Conservation (phyloP, 1,140 invertebrate genomes). For the Anastatus disparis region DNA sequence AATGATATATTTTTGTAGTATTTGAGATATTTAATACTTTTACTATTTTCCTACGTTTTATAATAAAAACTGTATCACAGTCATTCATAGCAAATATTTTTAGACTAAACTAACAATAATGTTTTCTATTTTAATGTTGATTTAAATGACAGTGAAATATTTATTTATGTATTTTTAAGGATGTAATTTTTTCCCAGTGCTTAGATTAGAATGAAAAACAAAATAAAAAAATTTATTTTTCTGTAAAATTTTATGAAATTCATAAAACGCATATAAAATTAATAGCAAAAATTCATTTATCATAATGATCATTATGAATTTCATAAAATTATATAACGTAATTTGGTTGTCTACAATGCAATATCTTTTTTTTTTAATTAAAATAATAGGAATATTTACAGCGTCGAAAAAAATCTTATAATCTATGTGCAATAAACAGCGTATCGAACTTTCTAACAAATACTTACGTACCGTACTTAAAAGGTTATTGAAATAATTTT, state of each 20-base stretch:
- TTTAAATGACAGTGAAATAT: not conserved
- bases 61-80: too few relatives aligned
- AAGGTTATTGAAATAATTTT: too few relatives aligned
- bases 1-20: too few relatives aligned
- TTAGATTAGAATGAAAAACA: not conserved
- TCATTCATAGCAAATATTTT: too few relatives aligned
- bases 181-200: not conserved
- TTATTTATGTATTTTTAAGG: too few relatives aligned
- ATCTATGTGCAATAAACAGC: slow-evolving; percentile 23
- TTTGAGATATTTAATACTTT: too few relatives aligned
- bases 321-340: not conserved
- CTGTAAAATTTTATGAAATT: not conserved
- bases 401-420: not conserved
- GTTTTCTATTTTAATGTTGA: not conserved
- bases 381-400: not conserved
- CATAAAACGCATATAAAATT: not conserved
- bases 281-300: not conserved
- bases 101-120: not conserved
- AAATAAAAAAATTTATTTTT: not conserved
- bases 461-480: too few relatives aligned
- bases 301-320: too few relatives aligned
- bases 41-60: too few relatives aligned
- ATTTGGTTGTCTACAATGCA: not conserved
- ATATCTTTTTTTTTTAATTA: not conserved
- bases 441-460: not conserved